Conservation (phyloP, 2,888 invertebrate species). For the Micoletzkya japonica region DNA sequence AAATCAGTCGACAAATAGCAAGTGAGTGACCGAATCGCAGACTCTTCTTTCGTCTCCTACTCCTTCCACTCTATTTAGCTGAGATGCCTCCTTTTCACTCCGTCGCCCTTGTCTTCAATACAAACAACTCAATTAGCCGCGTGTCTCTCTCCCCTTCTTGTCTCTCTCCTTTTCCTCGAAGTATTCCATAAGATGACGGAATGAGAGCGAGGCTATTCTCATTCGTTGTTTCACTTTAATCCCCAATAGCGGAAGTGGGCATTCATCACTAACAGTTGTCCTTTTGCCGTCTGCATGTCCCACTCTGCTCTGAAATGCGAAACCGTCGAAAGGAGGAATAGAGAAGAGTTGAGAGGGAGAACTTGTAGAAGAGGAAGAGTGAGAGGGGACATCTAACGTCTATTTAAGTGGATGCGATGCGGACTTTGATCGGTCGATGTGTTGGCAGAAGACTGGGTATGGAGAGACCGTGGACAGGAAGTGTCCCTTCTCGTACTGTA, state of each 20-base stretch:
- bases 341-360: no score
- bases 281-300: background rate
- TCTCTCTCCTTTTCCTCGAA: no score
- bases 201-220: no score
- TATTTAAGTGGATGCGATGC: constrained; percentile 41
- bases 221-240: no score
- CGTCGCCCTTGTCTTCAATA: background rate
- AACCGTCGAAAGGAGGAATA: background rate
- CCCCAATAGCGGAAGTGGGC: no score
- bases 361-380: background rate
- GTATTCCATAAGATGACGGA: no score
- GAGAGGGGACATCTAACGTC: background rate
- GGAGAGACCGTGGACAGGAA: constrained; percentile 49
- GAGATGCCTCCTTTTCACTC: background rate
- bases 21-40: background rate
- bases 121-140: background rate
- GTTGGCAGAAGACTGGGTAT: constrained; percentile 50
- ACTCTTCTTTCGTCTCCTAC: background rate
- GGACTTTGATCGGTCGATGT: constrained; percentile 58
- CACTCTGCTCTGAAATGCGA: background rate
- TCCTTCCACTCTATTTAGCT: background rate
- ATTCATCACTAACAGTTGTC: background rate
- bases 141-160: no score
- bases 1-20: constrained; percentile 6
- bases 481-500: constrained; percentile 61